These are phyloP conservation scores for Elachura formosa DNA, from an alignment of 2,113 vertebrate genomes.

Conservation along the genomic window DNA sequence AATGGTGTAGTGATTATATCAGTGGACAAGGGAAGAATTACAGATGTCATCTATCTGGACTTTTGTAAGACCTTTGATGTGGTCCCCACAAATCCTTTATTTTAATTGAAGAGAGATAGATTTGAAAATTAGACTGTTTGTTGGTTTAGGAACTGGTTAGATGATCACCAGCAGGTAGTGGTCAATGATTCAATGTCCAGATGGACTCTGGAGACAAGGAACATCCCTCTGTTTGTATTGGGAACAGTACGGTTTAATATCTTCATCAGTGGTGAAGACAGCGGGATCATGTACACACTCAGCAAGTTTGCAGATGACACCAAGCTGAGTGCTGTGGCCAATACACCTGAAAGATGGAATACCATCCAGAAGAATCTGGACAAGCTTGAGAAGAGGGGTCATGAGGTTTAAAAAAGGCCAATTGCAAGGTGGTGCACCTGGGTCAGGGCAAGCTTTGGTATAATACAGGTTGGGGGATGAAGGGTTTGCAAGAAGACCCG, in stretches of 20 bases:
- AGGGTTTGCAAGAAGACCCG: not conserved
- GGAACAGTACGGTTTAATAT: rapidly evolving
- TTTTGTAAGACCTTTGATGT: not conserved
- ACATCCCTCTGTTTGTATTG: not conserved
- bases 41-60: not conserved
- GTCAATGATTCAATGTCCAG: not conserved
- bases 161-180: not conserved
- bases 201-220: not conserved
- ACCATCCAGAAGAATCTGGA: not conserved
- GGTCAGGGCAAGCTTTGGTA: not conserved
- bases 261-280: not conserved
- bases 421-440: not conserved
- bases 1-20: not conserved
- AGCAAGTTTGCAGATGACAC: not conserved
- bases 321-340: not conserved
- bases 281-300: not conserved
- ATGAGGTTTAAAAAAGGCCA: not conserved
- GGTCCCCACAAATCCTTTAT: not conserved
- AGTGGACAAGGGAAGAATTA: not conserved
- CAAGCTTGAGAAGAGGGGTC: not conserved
- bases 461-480: not conserved
- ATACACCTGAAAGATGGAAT: not conserved
- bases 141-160: not conserved
- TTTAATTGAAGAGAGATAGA: not conserved
- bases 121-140: not conserved